These are phyloP conservation scores for Catharus bicknelli DNA, from an alignment of 2,113 vertebrate species.

Conservation along the genomic window DNA sequence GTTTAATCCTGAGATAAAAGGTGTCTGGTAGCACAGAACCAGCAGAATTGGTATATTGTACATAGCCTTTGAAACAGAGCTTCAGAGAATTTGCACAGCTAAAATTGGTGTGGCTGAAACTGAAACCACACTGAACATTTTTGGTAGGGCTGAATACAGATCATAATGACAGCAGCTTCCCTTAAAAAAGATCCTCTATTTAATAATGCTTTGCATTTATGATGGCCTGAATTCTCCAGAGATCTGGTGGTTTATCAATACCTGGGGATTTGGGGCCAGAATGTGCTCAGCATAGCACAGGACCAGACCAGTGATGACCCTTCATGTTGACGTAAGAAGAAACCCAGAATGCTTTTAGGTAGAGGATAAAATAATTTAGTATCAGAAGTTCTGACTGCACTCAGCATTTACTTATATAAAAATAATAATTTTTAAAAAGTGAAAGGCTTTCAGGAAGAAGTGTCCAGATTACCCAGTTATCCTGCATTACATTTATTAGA, in stretches of 20 bases:
- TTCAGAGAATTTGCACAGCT: not conserved
- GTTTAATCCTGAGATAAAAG: not conserved
- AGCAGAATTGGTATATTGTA: not conserved
- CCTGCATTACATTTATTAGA: not conserved
- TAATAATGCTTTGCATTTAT: not conserved
- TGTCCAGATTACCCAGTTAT: not conserved
- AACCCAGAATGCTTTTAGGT: not conserved
- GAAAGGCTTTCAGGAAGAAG: not conserved
- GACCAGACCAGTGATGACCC: not conserved
- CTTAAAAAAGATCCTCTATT: not conserved
- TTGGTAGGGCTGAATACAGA: not conserved
- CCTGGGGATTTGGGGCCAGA: not conserved
- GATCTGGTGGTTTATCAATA: not conserved
- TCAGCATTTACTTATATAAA: not conserved
- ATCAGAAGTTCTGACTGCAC: not conserved
- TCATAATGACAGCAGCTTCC: not conserved
- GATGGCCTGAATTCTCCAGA: not conserved
- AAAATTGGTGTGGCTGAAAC: not conserved
- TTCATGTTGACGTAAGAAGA: rapidly evolving
- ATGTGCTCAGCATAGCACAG: not conserved
- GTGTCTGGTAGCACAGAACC: not conserved
- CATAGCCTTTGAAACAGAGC: not conserved
- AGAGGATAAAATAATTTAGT: not conserved
- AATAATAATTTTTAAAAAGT: not conserved
- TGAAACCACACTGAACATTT: not conserved